A percentile compares a stretch with the other conserved stretches of the same genome.
phyloP scores from a whole-genome alignment of 2,888 invertebrate genomes.

The Ariolimax columbianus region DNA sequence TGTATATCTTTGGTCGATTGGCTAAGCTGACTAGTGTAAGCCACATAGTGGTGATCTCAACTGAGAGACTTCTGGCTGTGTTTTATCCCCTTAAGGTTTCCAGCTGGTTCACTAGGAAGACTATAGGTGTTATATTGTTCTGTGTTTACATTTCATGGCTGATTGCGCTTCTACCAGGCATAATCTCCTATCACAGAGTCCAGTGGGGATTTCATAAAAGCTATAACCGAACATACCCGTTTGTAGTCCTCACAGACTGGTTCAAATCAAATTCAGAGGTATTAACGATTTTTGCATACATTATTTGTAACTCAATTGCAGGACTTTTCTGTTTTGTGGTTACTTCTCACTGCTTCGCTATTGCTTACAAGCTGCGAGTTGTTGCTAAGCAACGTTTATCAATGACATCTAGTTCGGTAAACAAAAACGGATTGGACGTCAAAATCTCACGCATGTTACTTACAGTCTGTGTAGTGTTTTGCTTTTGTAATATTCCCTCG shows the following conservation, averaged over 20 bases:
- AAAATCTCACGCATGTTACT: constrained; percentile 10
- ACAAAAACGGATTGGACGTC: not conserved
- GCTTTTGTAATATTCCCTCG: not conserved
- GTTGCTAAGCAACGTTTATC: not conserved
- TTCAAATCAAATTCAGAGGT: not conserved
- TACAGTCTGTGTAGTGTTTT: not conserved
- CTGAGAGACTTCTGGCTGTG: not conserved
- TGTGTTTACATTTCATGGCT: not conserved
- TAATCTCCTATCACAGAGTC: not conserved
- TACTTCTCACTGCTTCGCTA: not conserved
- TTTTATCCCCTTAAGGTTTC: constrained; percentile 5
- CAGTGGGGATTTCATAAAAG: not conserved
- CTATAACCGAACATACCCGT: not conserved
- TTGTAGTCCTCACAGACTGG: not conserved
- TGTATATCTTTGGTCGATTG: not conserved
- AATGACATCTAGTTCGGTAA: not conserved
- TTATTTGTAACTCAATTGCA: not conserved
- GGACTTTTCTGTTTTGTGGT: not conserved
- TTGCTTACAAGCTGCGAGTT: not conserved
- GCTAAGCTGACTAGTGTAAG: not conserved
- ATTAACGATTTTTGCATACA: not conserved
- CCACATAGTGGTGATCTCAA: constrained; percentile 4
- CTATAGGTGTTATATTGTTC: not conserved
- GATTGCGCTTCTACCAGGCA: not conserved
- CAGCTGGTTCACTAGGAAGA: not conserved